phyloP scores from a whole-genome alignment of 2,888 invertebrate species.

The Monochamus alternatus region DNA sequence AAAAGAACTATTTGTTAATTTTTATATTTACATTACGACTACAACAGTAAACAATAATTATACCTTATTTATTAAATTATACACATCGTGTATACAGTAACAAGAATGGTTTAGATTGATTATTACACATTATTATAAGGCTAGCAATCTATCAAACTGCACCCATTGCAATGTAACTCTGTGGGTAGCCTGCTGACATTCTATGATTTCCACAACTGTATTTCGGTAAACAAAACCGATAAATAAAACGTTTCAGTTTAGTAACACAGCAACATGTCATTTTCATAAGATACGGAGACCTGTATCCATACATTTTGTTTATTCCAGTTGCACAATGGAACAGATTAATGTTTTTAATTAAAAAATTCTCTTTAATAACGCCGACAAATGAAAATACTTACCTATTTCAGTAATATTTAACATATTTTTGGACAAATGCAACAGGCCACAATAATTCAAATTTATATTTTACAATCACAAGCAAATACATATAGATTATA shows the following conservation, averaged over 20 bases:
- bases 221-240: neutral
- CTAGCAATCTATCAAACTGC: constrained; percentile 18
- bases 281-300: neutral
- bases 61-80: constrained; percentile 5
- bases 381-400: too few relatives aligned
- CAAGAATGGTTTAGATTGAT: neutral
- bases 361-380: too few relatives aligned
- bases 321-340: neutral
- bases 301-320: neutral
- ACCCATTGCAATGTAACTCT: constrained; percentile 19
- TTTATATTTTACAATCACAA: too few relatives aligned
- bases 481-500: too few relatives aligned
- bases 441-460: too few relatives aligned
- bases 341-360: too few relatives aligned
- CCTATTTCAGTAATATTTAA: too few relatives aligned
- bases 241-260: constrained; percentile 1
- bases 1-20: too few relatives aligned
- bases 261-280: neutral
- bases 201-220: neutral
- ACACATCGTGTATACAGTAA: neutral
- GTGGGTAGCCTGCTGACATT: constrained; percentile 19
- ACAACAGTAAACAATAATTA: neutral
- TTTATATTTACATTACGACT: too few relatives aligned
- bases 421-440: too few relatives aligned
- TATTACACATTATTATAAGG: constrained; percentile 7